Base-by-base conservation (phyloP, 2,113 vertebrate genomes). In the Oryzias javanicus region DNA sequence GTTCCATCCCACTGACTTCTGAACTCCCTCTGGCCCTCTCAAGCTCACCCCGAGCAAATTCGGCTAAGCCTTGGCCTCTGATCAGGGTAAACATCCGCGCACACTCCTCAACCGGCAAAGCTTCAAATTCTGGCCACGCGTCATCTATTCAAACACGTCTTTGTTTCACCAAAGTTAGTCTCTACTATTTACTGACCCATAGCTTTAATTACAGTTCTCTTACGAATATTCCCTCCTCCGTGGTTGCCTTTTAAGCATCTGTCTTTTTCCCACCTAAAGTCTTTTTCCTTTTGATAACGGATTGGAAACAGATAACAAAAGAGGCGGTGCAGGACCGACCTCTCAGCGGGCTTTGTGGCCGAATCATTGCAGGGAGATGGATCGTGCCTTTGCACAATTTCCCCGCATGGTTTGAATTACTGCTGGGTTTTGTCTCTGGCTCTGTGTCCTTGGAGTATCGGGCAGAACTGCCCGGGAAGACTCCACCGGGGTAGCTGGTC, bases 221-320 rank as follows among this genome's bases (percentile, higher is more conserved):
- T 56, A 24, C 15, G 16, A 52, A 54, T 64, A 50, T 74, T 56
- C 14, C 14, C 18, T 47, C 19, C 27, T 48, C 57, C 75, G 64
- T 49, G 68, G 42, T 18, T 41, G 67, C 58, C 67, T 76, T 73
- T 78, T 72, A 53, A 62, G 55, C 56, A 70, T 64, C 74, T 60
- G 20, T 62, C 78, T 40, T 18, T n/a, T 40, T 14, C 45, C 44
- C 46, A n/a, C 52, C 42, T 55, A 60, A 80, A 55, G 44, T 53
- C 48, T 29, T 63, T 84, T 74, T 45, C 17, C 25, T 74, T 80
- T 72, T 60, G 77, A 88, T 84, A 77, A 81, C 68, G 68, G 64
- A 83, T 84, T 84, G 80, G 72, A 89, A 87, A 83, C 77, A 76
- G 86, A 89, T 86, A 88, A 83, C 59, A 20, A 65, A 72, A 67